Base-by-base conservation (phyloP, 2,797 vertebrate species). In the Coregonus suidteri region DNA sequence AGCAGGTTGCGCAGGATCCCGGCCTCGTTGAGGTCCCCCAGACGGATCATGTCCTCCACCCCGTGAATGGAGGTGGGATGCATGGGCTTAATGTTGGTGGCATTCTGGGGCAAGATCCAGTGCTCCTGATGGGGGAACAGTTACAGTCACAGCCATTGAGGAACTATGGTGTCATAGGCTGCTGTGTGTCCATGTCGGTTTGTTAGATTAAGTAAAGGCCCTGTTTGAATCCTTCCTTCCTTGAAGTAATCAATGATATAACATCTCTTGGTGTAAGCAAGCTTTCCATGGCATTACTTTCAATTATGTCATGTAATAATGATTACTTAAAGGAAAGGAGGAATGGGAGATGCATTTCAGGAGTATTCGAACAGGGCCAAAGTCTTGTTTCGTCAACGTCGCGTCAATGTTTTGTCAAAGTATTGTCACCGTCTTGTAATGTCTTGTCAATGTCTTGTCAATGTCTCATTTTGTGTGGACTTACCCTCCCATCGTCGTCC, bases 1-100 rank as follows among this genome's bases (percentile, higher is more conserved):
- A 99, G 93, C 47, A 99, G 94, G 85, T 99, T 99, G 20, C 98
- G 95, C 75, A 99, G 95, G 81, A 99, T 98, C 35, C 98, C 98
- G 0, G 98, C 98, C 86, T 99, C 98, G 0, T 99, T 99, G 75
- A 99, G 94, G 88, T 99, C 98, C 0, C 98, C 98, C 79, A 99
- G 91, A 0, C 97, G 96, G 90, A 99, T 99, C 97, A 99, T 99
- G 92, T 99, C 98, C 88, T 98, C 96, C 90, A 99, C 98, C 0
- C 98, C 98, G 0, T 99, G 97, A 83, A 99, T 93, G 13, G 98
- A 99, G 4, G 98, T 99, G 0, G 98, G 98, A 84, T 99, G 98
- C 98, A 99, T 99, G 18, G 97, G 97, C 78, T 99, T 99, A 90
- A 99, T 97, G 91, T 98, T 95, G 7, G 90, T 94, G 87, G 96